Evolutionary conservation across 2,113 vertebrate species (phyloP).

Genomic region (Copsychus sechellarum): DNA sequence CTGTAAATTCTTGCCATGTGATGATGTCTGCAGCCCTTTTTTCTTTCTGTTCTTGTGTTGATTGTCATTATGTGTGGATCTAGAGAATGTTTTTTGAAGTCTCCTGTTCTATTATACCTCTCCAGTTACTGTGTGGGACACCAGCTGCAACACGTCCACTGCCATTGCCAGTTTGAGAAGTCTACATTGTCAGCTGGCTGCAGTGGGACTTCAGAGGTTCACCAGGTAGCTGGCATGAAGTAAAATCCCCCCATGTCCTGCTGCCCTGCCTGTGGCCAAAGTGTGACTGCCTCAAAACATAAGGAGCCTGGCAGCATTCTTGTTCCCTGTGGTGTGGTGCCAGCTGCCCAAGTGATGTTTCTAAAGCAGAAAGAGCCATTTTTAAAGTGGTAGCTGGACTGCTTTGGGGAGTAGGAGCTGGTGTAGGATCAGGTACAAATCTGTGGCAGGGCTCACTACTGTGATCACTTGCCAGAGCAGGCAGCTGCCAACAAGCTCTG

Average conservation of each 20-base stretch:
- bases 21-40: not conserved
- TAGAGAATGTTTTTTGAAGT: not conserved
- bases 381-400: not conserved
- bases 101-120: not conserved
- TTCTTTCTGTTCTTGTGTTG: not conserved
- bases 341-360: not conserved
- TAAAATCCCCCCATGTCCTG: not conserved
- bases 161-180: not conserved
- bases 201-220: not conserved
- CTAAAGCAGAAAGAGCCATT: not conserved
- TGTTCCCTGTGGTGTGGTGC: not conserved
- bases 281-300: not conserved
- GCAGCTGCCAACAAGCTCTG: not conserved
- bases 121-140: not conserved
- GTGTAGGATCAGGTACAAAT: not conserved
- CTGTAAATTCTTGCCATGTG: not conserved
- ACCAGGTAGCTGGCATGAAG: not conserved
- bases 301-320: not conserved
- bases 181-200: rapidly evolving
- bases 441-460: not conserved
- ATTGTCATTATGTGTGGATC: not conserved
- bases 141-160: not conserved
- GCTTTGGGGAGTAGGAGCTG: not conserved
- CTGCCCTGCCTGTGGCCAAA: not conserved
- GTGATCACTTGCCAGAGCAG: not conserved